phyloP scores from a whole-genome alignment of 2,888 invertebrate species.

The Cotesia congregata region DNA sequence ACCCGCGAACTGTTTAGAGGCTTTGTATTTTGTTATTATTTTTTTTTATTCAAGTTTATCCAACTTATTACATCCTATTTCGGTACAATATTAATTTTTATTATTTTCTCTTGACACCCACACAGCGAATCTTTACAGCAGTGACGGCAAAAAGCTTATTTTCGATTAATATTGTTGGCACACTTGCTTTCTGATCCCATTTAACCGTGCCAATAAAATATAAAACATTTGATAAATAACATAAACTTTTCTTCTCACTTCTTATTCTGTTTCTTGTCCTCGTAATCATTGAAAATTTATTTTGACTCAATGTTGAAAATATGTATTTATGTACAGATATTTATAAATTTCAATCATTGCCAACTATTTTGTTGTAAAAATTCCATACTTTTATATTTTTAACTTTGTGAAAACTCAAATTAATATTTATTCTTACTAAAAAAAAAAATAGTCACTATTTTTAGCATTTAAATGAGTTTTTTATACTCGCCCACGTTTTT shows the following conservation, averaged over 20 bases:
- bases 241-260: neutral
- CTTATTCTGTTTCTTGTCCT: neutral
- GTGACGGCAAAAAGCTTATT: constrained; percentile 5
- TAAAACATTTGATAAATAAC: constrained; percentile 19
- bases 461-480: no score
- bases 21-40: constrained; percentile 10
- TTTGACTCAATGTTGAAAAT: neutral
- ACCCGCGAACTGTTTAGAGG: constrained; percentile 15
- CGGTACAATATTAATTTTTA: constrained; percentile 5
- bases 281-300: constrained; percentile 5
- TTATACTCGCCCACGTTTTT: no score
- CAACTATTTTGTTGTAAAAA: constrained; percentile 3
- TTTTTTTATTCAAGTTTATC: constrained; percentile 30
- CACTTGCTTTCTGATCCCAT: constrained; percentile 28
- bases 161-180: constrained; percentile 40
- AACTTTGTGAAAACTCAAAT: neutral
- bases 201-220: constrained; percentile 36
- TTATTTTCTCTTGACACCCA: neutral
- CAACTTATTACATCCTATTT: constrained; percentile 13
- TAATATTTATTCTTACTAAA: neutral
- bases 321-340: neutral
- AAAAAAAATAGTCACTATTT: no score
- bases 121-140: neutral
- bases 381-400: neutral
- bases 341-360: constrained; percentile 2